Percentiles rank a stretch among this genome's conserved stretches.
These are phyloP conservation scores for Phataginus tetradactyla DNA, from an alignment of 2,797 vertebrate genomes.

Conservation along the genomic window DNA sequence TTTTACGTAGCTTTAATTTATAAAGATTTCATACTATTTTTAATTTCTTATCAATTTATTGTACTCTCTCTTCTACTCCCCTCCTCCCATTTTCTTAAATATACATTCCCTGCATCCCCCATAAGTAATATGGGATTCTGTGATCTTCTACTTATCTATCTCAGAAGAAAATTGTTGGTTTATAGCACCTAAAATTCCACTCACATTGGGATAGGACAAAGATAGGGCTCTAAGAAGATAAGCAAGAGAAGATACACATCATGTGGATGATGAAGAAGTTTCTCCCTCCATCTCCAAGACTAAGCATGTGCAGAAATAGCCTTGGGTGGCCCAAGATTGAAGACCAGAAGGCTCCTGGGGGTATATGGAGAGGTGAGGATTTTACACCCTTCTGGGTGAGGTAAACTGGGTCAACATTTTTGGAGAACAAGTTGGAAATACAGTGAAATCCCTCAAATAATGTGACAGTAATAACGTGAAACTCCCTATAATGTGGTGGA, in stretches of 20 bases:
- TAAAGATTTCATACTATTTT: neutral
- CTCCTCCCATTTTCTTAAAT: neutral
- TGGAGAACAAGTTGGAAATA: neutral
- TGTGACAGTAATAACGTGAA: neutral
- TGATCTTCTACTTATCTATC: neutral
- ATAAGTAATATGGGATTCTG: neutral
- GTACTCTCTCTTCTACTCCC: neutral
- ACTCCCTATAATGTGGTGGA: neutral
- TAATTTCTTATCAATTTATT: neutral
- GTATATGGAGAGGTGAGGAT: neutral
- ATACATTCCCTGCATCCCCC: neutral
- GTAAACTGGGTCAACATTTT: neutral
- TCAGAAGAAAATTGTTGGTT: neutral
- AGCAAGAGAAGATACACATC: neutral
- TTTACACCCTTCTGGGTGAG: neutral
- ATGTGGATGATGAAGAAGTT: neutral
- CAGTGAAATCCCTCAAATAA: neutral
- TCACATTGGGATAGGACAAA: neutral
- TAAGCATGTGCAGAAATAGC: neutral
- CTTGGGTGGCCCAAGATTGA: neutral
- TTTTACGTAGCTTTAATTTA: neutral
- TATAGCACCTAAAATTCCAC: neutral
- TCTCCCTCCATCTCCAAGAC: neutral
- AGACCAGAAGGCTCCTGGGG: neutral
- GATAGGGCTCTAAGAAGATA: neutral